Percentiles rank a stretch among this genome's conserved stretches.
Conservation (phyloP, 2,797 vertebrate genomes). For the Parambassis ranga region DNA sequence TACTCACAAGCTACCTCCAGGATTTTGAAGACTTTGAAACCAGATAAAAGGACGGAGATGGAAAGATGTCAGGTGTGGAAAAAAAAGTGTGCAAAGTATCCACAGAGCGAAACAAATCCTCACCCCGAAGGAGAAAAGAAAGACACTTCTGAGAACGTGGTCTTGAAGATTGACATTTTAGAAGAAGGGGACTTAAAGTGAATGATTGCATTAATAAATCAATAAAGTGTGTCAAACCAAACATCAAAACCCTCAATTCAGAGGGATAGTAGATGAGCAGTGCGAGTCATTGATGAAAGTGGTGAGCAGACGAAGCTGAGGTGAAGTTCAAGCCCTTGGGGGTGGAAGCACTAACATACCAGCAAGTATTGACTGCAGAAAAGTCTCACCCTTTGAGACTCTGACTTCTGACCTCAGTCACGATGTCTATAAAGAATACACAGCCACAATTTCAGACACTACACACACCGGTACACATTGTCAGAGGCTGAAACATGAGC, state of each 20-base stretch:
- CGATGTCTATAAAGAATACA: conserved; percentile 51
- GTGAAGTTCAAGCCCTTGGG: conserved; percentile 30
- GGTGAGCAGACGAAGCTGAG: conserved; percentile 2
- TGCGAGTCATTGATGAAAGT: conserved; percentile 47
- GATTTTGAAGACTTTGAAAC: conserved; percentile 7
- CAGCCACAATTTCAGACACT: conserved; percentile 39
- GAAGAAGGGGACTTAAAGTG: conserved; percentile 39
- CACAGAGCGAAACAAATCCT: conserved; percentile 23
- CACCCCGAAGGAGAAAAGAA: not conserved
- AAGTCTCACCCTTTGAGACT: conserved; percentile 45
- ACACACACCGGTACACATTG: conserved; percentile 34
- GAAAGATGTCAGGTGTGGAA: conserved; percentile 36
- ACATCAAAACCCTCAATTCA: conserved; percentile 36
- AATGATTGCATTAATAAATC: conserved; percentile 52
- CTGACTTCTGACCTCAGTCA: conserved; percentile 52
- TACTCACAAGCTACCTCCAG: not conserved
- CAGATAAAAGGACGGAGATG: conserved; percentile 39
- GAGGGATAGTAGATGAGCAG: conserved; percentile 2
- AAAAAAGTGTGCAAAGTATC: conserved; percentile 22
- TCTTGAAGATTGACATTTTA: conserved; percentile 40
- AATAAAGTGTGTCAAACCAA: conserved; percentile 34
- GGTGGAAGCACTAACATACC: conserved; percentile 40
- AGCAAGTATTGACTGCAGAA: conserved; percentile 19
- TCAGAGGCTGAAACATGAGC: conserved; percentile 62
- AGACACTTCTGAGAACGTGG: conserved; percentile 7